A percentile compares a stretch with the other conserved stretches of the same genome.
Conservation (phyloP, 2,797 vertebrate genomes). For the Silurus aristotelis region DNA sequence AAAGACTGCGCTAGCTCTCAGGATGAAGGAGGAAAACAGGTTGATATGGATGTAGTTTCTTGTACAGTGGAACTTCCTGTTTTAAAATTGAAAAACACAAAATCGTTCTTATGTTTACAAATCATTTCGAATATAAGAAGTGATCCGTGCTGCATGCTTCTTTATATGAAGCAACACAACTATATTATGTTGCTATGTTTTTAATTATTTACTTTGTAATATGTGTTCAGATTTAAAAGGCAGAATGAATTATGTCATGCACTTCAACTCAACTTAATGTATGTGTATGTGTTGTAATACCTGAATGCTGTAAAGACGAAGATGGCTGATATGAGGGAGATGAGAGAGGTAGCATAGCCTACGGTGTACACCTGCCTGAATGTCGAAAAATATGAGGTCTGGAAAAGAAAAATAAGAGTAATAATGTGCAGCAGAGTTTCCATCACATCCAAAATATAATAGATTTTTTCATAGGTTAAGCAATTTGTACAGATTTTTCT, state of each 20-base stretch:
- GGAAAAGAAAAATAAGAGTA: conserved; percentile 35
- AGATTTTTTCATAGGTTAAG: neutral
- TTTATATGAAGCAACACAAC: neutral
- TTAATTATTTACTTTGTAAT: no score
- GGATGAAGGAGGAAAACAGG: conserved; percentile 87
- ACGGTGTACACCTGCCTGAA: conserved; percentile 80
- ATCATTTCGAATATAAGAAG: neutral
- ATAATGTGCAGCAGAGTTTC: neutral
- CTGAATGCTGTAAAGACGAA: conserved; percentile 77
- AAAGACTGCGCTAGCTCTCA: conserved; percentile 86
- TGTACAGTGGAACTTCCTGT: conserved; percentile 89
- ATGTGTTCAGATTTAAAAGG: no score
- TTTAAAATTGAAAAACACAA: neutral
- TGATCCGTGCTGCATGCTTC: neutral
- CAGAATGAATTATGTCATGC: no score
- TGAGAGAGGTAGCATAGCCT: conserved; percentile 78
- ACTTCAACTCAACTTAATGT: no score
- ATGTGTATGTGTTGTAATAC: conserved; percentile 52
- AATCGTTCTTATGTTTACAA: neutral
- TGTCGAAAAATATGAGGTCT: conserved; percentile 82
- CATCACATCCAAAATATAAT: neutral
- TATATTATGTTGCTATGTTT: no score
- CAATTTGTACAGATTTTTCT: neutral
- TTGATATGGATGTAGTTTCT: conserved; percentile 93
- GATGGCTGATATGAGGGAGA: conserved; percentile 77